Conservation (phyloP, 2,797 vertebrate species). For the Leptoclinus maculatus region DNA sequence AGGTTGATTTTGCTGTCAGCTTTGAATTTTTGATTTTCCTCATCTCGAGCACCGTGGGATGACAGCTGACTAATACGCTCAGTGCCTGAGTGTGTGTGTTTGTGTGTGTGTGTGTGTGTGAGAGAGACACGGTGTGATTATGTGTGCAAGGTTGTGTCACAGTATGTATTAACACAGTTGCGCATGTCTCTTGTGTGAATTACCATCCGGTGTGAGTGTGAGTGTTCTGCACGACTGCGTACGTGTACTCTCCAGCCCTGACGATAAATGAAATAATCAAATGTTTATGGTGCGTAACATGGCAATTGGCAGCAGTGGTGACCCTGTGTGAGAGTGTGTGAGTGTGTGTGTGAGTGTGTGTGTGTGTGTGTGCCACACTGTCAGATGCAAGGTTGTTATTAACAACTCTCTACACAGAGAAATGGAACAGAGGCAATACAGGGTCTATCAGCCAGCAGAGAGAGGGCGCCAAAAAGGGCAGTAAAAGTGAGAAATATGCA, state of each 20-base stretch:
- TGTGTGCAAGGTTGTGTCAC: conserved; percentile 11
- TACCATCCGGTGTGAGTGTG: neutral
- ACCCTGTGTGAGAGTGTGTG: conserved; percentile 31
- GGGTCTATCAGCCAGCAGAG: conserved; percentile 41
- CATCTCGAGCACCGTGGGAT: conserved; percentile 9
- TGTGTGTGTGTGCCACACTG: conserved; percentile 1
- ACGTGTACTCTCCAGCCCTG: conserved; percentile 43
- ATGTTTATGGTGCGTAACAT: conserved; percentile 72
- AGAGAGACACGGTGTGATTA: neutral
- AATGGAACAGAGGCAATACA: conserved; percentile 48
- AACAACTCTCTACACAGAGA: conserved; percentile 48
- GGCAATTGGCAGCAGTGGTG: conserved; percentile 68
- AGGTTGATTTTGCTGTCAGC: conserved; percentile 23
- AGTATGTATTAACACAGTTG: conserved; percentile 4
- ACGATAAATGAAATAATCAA: conserved; percentile 73
- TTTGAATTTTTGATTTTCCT: conserved; percentile 29
- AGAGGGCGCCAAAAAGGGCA: conserved; percentile 15
- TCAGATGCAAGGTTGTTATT: conserved; percentile 61
- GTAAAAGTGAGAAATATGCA: conserved; percentile 42
- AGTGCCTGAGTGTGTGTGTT: neutral
- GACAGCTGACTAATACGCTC: conserved; percentile 40
- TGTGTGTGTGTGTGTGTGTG: neutral
- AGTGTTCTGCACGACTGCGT: neutral
- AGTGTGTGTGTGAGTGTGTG: neutral
- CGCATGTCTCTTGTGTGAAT: conserved; percentile 3